phyloP scores from a whole-genome alignment of 2,888 invertebrate genomes.

The Eulithis testata region DNA sequence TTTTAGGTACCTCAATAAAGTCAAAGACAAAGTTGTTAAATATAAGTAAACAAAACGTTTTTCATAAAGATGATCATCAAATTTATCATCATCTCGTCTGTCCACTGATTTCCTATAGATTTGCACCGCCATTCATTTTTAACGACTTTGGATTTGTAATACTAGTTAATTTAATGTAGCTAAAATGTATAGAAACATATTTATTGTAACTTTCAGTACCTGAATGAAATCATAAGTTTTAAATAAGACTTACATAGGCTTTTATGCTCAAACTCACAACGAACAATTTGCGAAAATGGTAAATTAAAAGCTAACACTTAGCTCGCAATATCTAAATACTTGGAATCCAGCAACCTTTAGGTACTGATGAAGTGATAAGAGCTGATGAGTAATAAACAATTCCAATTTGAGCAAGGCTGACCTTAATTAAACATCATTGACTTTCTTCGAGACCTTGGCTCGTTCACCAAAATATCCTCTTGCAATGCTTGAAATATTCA shows the following conservation, averaged over 20 bases:
- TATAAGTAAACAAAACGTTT: no score
- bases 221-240: neutral
- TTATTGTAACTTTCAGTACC: no score
- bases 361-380: slow-evolving; percentile 12
- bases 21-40: no score
- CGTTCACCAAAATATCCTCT: slow-evolving; percentile 13
- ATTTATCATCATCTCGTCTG: no score
- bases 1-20: no score
- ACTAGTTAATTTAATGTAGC: no score
- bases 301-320: neutral
- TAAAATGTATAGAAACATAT: no score
- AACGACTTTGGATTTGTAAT: no score
- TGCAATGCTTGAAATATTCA: neutral
- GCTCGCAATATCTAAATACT: neutral
- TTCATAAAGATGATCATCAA: no score
- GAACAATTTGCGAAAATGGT: neutral
- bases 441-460: slow-evolving; percentile 47
- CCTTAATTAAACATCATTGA: slow-evolving; percentile 34
- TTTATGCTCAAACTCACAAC: neutral
- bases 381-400: slow-evolving; percentile 23
- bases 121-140: no score
- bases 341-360: neutral
- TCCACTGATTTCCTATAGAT: no score
- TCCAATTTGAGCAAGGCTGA: slow-evolving; percentile 19
- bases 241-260: neutral